phyloP scores from a whole-genome alignment of 2,113 vertebrate species.

The Calonectris borealis region DNA sequence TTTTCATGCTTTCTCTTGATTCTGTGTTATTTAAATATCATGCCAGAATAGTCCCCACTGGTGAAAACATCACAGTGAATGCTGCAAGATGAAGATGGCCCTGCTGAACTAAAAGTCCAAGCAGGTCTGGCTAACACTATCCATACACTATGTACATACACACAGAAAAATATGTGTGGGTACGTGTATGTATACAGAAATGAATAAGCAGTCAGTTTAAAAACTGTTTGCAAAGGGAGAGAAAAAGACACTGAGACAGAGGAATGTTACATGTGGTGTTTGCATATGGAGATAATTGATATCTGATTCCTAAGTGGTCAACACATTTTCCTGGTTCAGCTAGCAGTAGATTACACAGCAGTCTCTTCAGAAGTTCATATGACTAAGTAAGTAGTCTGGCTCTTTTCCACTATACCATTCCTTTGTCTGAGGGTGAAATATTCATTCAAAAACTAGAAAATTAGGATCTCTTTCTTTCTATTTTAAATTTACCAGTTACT shows the following conservation, averaged over 20 bases:
- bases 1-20: background rate
- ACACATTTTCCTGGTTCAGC: conserved; percentile 23
- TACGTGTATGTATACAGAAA: background rate
- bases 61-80: background rate
- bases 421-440: conserved; percentile 38
- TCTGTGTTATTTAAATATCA: background rate
- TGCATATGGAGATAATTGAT: conserved; percentile 19
- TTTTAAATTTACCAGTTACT: background rate
- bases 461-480: background rate
- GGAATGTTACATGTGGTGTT: background rate
- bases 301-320: background rate
- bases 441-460: conserved; percentile 31
- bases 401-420: conserved; percentile 24
- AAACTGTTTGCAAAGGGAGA: background rate
- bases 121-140: background rate
- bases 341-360: conserved; percentile 19
- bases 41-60: background rate
- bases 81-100: background rate
- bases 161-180: background rate
- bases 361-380: conserved; percentile 39
- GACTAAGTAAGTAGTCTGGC: conserved; percentile 28
- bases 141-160: background rate
- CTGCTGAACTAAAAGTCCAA: background rate
- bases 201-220: background rate
- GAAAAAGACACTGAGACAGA: background rate